Conservation (phyloP, 2,888 invertebrate species). For the Cecidostiba fungosa region DNA sequence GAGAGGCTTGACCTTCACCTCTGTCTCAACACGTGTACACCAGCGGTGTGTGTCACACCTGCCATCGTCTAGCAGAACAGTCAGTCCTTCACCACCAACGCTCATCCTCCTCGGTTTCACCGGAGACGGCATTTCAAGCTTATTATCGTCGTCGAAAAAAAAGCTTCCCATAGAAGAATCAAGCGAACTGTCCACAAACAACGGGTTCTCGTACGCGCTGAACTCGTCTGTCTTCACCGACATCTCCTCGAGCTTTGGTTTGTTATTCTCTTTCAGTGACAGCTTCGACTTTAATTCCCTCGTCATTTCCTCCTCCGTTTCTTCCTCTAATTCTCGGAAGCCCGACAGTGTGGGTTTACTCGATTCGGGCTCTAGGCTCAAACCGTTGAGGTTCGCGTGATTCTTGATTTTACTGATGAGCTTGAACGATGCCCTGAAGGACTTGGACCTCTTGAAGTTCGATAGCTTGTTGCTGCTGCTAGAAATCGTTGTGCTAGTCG, state of each 20-base stretch:
- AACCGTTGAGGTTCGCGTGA: slow-evolving; percentile 64
- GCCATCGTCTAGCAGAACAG: neutral
- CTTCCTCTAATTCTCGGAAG: neutral
- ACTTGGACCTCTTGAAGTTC: slow-evolving; percentile 75
- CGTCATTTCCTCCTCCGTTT: slow-evolving; percentile 41
- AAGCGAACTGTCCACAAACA: slow-evolving; percentile 75
- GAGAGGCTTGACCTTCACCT: slow-evolving; percentile 38
- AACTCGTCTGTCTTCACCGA: slow-evolving; percentile 56
- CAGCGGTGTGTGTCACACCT: neutral
- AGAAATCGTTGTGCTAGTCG: slow-evolving; percentile 42
- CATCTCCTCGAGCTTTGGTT: neutral
- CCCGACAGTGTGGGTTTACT: slow-evolving; percentile 2
- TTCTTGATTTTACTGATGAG: slow-evolving; percentile 76
- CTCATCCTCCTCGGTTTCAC: neutral
- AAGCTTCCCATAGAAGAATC: slow-evolving; percentile 74
- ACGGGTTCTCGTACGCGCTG: slow-evolving; percentile 77
- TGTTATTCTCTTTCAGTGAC: slow-evolving; percentile 63
- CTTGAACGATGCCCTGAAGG: slow-evolving; percentile 76
- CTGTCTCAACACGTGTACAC: neutral
- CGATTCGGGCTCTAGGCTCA: slow-evolving; percentile 16
- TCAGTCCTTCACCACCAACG: neutral
- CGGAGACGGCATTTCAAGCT: neutral
- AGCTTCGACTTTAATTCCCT: slow-evolving; percentile 73
- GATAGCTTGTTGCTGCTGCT: slow-evolving; percentile 69
- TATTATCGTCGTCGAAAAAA: slow-evolving; percentile 66